Evolutionary conservation across 2,888 invertebrate species (phyloP), one percentile per base, ranked within the genome.

Genomic region (Dryadula phaetusa): DNA sequence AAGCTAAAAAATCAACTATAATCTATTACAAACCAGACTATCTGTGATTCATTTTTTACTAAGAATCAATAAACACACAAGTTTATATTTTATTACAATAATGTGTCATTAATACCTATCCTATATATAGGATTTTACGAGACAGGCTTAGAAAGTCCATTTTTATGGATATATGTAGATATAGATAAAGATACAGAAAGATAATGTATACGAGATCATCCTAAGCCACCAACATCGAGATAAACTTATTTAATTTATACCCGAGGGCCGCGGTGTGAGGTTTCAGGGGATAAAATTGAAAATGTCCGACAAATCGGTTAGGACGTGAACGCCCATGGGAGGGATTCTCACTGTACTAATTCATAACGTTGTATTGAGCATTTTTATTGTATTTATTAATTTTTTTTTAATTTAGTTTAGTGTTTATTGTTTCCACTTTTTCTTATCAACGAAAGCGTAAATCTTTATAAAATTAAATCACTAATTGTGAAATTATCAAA

Each of bases 241-340:
- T 64, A 67, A 67, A 64, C 63, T 62, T 61, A 64, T 74, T 70
- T 76, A 76, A 76, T 74, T 73, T 73, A 75, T 75, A 63, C 72
- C 72, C 74, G 63, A 28, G 70, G 52, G 72, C 61, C 67, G 20
- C 54, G 75, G 75, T 75, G 75, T 76, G 75, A 63, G 62, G 70
- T 76, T 76, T 74, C 75, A 66, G 54, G 70, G 70, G 68, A 68
- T 71, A 71, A 67, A 69, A 71, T 71, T 71, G 70, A 71, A 69
- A 68, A 62, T 66, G 69, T 69, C 69, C 66, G 69, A 70, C 71
- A 70, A 71, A 70, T 71, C 71, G 71, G 69, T 46, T 46, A 61
- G 61, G 64, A 70, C 64, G 62, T 62, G 61, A 16, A 64, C 61
- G 63, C 69, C 64, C 70, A 52, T 67, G 70, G 72, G 70, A 70